phyloP scores from a whole-genome alignment of 2,113 vertebrate genomes.

The Mola mola region DNA sequence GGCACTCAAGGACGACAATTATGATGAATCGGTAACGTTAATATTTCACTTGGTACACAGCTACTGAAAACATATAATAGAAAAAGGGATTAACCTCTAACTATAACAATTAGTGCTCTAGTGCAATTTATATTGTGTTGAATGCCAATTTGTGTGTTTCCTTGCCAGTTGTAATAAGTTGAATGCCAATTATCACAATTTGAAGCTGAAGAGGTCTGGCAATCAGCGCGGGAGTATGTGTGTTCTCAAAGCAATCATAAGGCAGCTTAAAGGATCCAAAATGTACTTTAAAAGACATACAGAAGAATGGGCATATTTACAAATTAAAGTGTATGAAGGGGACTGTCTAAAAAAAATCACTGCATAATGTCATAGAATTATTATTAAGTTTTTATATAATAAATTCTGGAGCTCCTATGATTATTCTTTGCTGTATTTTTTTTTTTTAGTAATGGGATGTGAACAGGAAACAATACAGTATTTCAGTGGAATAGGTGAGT shows the following conservation, averaged over 20 bases:
- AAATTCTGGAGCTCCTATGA: too few species aligned
- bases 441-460: too few species aligned
- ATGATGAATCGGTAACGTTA: not conserved
- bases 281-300: not conserved
- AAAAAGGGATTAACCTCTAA: constrained; percentile 13
- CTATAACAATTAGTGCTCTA: constrained; percentile 27
- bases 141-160: constrained; percentile 31
- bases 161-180: constrained; percentile 27
- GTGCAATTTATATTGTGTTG: constrained; percentile 25
- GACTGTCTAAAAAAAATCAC: too few species aligned
- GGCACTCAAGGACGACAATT: not conserved
- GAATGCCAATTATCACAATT: constrained; percentile 45
- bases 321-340: too few species aligned
- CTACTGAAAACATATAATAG: not conserved
- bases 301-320: not conserved
- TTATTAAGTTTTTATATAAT: too few species aligned
- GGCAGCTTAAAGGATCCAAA: constrained; percentile 3
- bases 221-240: constrained; percentile 34
- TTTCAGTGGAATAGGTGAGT: too few species aligned
- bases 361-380: too few species aligned
- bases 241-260: constrained; percentile 16
- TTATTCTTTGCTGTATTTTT: too few species aligned
- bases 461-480: too few species aligned
- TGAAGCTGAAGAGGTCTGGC: constrained; percentile 27
- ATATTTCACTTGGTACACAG: constrained; percentile 4